Base-by-base conservation (phyloP, 2,113 vertebrate genomes). In the Isurus oxyrinchus region DNA sequence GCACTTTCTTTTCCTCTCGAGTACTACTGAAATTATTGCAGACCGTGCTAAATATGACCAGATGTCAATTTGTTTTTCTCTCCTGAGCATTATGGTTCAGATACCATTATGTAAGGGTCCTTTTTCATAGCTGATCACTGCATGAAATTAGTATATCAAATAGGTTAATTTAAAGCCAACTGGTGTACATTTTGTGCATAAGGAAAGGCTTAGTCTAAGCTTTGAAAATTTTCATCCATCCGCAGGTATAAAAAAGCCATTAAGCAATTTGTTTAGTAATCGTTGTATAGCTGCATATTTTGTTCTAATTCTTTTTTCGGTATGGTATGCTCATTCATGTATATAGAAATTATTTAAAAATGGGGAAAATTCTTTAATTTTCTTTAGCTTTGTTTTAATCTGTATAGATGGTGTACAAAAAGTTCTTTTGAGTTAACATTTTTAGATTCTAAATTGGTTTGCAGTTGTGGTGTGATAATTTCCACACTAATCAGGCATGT, bases 321-420 rank as follows among this genome's bases (percentile, higher is more conserved):
- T 96, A 44, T 49, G 97, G 96, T 97, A 66, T 53, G 87, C 76
- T 97, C 91, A 81, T 97, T 97, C 97, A 96, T 98, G 97, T 98
- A 97, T 97, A 97, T 97, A 98, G 97, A 97, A 97, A 97, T 96
- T 97, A 98, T 97, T 98, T 97, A 97, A 97, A 55, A 63, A 97
- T 95, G 55, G 88, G 55, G 88, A 97, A 97, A 97, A 96, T 90
- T 96, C 96, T 97, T 97, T 97, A 97, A 97, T 97, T 96, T 91
- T 97, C 79, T 97, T 96, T 97, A 97, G 97, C 97, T 97, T 98
- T 98, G 97, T 97, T 98, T 97, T 97, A 97, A 97, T 97, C 95
- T 96, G 97, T 97, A 97, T 97, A 98, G 97, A 97, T 98, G 98
- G 97, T 97, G 97, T 98, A 98, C 97, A 98, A 98, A 97, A 96